Evolutionary conservation across 2,888 invertebrate species (phyloP).

Genomic region (Hololepta plana): DNA sequence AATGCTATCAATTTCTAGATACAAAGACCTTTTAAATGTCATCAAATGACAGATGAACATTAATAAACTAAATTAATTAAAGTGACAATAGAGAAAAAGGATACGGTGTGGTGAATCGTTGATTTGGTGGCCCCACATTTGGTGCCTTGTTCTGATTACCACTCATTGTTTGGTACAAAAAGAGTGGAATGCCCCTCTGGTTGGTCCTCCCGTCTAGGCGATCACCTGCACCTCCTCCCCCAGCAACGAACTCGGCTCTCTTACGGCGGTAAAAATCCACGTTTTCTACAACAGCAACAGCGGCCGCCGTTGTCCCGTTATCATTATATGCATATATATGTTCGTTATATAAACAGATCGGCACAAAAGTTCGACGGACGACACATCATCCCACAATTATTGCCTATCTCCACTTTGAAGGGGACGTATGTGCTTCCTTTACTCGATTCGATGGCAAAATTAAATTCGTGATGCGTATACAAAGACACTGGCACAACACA

Average conservation of each 20-base stretch:
- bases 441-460: too few relatives aligned
- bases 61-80: too few relatives aligned
- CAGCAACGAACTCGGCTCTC: slow-evolving; percentile 39
- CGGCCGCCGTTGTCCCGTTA: slow-evolving; percentile 33
- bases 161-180: slow-evolving; percentile 42
- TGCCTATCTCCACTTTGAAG: too few relatives aligned
- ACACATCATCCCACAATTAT: too few relatives aligned
- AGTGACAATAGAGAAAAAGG: slow-evolving; percentile 36
- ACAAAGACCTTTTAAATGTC: too few relatives aligned
- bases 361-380: slow-evolving; percentile 19
- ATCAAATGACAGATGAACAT: too few relatives aligned
- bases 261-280: slow-evolving; percentile 22
- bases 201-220: slow-evolving; percentile 32
- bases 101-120: slow-evolving; percentile 38
- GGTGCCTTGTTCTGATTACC: slow-evolving; percentile 47
- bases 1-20: too few relatives aligned
- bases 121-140: slow-evolving; percentile 34
- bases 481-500: too few relatives aligned
- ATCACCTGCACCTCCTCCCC: slow-evolving; percentile 38
- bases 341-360: slow-evolving; percentile 23
- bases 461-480: too few relatives aligned
- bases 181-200: too few relatives aligned
- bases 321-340: slow-evolving; percentile 26
- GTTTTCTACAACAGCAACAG: slow-evolving; percentile 24
- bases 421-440: too few relatives aligned